Evolutionary conservation across 2,888 invertebrate genomes (phyloP), one percentile per base, ranked within the genome.

Genomic region (Pyrgus malvae): DNA sequence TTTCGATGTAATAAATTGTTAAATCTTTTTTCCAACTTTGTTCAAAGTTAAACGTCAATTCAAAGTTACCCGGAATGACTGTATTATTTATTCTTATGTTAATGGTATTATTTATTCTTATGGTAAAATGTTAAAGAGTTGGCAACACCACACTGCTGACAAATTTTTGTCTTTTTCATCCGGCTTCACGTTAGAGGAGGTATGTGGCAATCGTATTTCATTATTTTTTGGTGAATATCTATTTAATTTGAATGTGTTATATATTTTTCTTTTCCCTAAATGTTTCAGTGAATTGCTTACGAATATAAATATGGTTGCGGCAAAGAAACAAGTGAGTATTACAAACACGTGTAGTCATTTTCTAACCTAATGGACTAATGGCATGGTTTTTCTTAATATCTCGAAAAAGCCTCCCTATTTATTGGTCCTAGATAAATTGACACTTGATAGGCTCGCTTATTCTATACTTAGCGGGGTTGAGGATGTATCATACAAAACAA

Each of bases 271-370:
- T 37, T 37, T 37, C 3, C n/a, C 40, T 8, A 11, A 25, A 42
- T 45, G 23, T 65, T 64, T 69, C 76, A 59, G 79, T 61, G 74
- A 78, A 53, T 58, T 57, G 31, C 40, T 50, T 41, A 42, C 49
- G 58, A 60, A 59, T 51, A 62, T 57, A 74, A 84, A 66, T 73
- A 97, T 97, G 96, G 96, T 96, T 78, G 95, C 96, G 59, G 94
- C 94, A 78, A 97, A 97, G 92, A 97, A 97, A 91, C 95, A 95
- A 92, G 95, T 95, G 90, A 83, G 86, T 67, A 54, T n/a, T 11
- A 9, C 25, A 48, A 56, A 68, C 81, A 79, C 77, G 73, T 85
- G 80, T 66, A 14, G 0, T 63, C 57, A 53, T 45, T 45, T 51
- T 38, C 27, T 8, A 51, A 45, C 37, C 5, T 19, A 21, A 27